Conservation (phyloP, 2,888 invertebrate genomes). For the Plagodis dolabraria region DNA sequence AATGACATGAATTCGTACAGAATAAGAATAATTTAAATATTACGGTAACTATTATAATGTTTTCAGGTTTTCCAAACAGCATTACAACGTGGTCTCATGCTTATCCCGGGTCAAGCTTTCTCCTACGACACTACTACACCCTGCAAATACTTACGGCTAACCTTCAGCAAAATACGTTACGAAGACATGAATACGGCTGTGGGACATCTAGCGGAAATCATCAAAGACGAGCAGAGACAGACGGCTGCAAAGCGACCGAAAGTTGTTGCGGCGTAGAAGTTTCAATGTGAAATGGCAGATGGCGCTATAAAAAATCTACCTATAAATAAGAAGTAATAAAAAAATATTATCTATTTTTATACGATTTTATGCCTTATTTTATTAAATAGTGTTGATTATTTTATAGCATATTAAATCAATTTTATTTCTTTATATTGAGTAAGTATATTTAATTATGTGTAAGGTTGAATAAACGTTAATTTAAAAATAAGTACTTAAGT, state of each 20-base stretch:
- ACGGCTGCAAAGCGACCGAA: conserved; percentile 45
- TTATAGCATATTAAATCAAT: too few relatives aligned
- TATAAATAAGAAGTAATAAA: too few relatives aligned
- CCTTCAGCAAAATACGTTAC: conserved; percentile 88
- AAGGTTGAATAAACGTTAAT: too few relatives aligned
- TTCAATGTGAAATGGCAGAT: conserved; percentile 55
- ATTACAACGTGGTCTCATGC: conserved; percentile 86
- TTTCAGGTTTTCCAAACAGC: conserved; percentile 83
- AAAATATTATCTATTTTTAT: too few relatives aligned
- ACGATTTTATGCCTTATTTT: too few relatives aligned
- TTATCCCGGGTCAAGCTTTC: conserved; percentile 91
- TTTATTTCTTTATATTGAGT: too few relatives aligned
- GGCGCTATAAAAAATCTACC: conserved; percentile 25
- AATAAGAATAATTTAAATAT: too few relatives aligned
- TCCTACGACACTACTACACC: conserved; percentile 85
- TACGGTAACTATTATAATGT: background rate
- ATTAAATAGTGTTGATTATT: too few relatives aligned
- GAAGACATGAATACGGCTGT: conserved; percentile 88
- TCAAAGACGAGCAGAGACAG: conserved; percentile 82
- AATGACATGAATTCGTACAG: too few relatives aligned
- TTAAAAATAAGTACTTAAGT: too few relatives aligned
- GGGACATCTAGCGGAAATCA: conserved; percentile 84
- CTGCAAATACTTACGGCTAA: conserved; percentile 88
- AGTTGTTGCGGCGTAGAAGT: conserved; percentile 30
- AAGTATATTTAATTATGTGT: too few relatives aligned